These are phyloP conservation scores for Paedocypris micromegethes DNA, from an alignment of 2,797 vertebrate genomes.

Conservation along the genomic window DNA sequence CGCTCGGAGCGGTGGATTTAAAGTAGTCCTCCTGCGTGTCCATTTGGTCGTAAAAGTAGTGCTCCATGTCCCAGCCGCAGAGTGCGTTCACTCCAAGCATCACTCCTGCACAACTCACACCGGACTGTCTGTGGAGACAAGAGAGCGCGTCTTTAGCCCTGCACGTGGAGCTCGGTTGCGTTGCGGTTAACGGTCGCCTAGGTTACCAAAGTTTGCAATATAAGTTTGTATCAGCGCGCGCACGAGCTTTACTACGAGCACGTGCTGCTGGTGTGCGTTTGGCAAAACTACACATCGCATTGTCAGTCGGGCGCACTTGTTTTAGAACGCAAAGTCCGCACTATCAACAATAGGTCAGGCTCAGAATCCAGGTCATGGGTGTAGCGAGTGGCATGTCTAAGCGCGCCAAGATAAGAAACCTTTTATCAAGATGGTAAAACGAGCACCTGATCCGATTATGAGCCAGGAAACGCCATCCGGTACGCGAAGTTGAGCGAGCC, in stretches of 20 bases:
- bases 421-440: neutral
- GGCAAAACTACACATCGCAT: too few relatives aligned
- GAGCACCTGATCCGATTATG: neutral
- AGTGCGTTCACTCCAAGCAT: slow-evolving; percentile 54
- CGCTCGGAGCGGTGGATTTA: slow-evolving; percentile 89
- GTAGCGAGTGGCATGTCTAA: too few relatives aligned
- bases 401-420: slow-evolving; percentile 1
- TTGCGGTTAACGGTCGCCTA: too few relatives aligned
- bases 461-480: slow-evolving; percentile 24
- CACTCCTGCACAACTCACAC: slow-evolving; percentile 5
- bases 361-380: too few relatives aligned
- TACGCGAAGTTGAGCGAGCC: neutral
- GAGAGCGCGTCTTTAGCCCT: neutral
- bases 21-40: slow-evolving; percentile 88
- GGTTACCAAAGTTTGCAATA: too few relatives aligned
- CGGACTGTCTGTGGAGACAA: slow-evolving; percentile 11
- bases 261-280: too few relatives aligned
- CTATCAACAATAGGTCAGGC: too few relatives aligned
- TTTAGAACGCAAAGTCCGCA: too few relatives aligned
- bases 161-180: slow-evolving; percentile 24
- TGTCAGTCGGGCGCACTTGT: too few relatives aligned
- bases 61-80: slow-evolving; percentile 75
- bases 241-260: too few relatives aligned
- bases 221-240: too few relatives aligned
- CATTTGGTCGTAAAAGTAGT: slow-evolving; percentile 83